Percentiles rank a stretch among this genome's conserved stretches.
Conservation (phyloP, 2,797 vertebrate species). For the Danio tinwini region DNA sequence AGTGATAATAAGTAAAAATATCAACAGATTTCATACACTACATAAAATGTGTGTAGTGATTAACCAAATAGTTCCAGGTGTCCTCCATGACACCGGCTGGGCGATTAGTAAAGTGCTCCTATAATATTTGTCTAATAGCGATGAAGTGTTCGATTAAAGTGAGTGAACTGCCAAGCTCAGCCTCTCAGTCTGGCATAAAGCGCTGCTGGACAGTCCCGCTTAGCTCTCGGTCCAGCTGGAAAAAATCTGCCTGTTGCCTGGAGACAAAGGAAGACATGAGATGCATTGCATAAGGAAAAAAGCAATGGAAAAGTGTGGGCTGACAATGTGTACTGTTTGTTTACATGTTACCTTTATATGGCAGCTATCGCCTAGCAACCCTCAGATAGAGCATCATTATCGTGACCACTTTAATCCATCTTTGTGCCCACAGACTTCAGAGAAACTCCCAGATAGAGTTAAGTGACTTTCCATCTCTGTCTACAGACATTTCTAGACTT, state of each 20-base stretch:
- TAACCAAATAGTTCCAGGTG: constrained; percentile 31
- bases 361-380: constrained; percentile 27
- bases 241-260: constrained; percentile 25
- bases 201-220: not conserved
- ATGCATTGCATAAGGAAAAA: constrained; percentile 27
- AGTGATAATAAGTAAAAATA: not conserved
- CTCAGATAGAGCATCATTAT: not conserved
- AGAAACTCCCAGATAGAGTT: not conserved
- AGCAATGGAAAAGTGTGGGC: constrained; percentile 36
- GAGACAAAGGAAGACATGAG: constrained; percentile 23
- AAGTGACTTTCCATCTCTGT: not conserved
- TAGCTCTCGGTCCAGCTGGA: not conserved
- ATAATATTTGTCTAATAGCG: constrained; percentile 68
- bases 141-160: constrained; percentile 40
- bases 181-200: not conserved
- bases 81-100: constrained; percentile 35
- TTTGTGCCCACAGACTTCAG: constrained; percentile 3
- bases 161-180: constrained; percentile 3
- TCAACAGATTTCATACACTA: not conserved
- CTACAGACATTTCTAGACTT: not conserved
- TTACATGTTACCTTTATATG: constrained; percentile 32
- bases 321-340: constrained; percentile 17
- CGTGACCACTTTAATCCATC: constrained; percentile 19
- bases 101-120: constrained; percentile 64
- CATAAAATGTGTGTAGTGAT: constrained; percentile 2